Evolutionary conservation across 2,113 vertebrate genomes (phyloP).

Genomic region (Myrmophylax atrothorax): DNA sequence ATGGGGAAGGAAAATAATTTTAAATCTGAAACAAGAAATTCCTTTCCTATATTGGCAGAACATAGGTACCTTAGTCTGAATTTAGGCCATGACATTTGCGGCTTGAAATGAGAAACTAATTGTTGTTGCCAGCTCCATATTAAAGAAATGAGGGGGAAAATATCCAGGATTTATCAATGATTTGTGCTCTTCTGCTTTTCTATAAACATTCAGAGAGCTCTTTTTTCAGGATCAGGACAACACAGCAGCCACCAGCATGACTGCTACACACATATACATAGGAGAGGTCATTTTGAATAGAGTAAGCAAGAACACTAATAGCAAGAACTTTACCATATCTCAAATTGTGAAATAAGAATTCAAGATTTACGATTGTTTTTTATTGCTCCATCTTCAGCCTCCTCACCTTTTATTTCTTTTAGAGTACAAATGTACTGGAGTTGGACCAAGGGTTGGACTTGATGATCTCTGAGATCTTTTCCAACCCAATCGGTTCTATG

Average conservation of each 20-base stretch:
- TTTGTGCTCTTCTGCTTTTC: not conserved
- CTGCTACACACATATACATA: not conserved
- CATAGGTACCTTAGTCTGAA: not conserved
- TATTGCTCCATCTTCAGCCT: not conserved
- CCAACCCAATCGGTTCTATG: no score
- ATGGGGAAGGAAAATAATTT: not conserved
- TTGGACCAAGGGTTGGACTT: no score
- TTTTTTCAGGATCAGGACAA: not conserved
- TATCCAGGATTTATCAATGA: not conserved
- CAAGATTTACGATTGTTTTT: accelerated
- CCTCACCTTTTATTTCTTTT: not conserved
- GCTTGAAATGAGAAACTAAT: not conserved
- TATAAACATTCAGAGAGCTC: not conserved
- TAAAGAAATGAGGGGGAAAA: not conserved
- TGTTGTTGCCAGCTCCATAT: not conserved
- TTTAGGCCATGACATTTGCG: not conserved
- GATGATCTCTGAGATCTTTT: no score
- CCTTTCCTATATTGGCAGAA: not conserved
- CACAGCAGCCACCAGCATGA: not conserved
- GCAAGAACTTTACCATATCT: not conserved
- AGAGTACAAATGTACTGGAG: no score
- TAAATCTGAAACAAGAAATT: not conserved
- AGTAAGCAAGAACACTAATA: not conserved
- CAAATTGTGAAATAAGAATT: not conserved
- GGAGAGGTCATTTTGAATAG: not conserved